A percentile compares a stretch with the other conserved stretches of the same genome.
Evolutionary conservation across 1,140 invertebrate species (phyloP).

Genomic region (Drosophila teissieri): DNA sequence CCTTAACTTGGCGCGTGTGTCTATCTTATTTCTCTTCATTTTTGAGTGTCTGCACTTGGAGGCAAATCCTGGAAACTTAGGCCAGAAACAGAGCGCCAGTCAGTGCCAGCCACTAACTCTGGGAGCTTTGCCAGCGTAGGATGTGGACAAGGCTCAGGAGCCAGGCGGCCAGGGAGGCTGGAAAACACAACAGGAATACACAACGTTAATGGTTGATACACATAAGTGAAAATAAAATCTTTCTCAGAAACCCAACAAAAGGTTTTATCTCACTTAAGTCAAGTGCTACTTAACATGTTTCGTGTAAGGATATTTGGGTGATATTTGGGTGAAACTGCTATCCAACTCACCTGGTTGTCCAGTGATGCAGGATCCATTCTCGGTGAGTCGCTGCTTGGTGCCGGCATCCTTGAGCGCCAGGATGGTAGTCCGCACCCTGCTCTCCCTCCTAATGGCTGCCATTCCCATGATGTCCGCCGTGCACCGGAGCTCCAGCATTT

Average conservation of each 20-base stretch:
- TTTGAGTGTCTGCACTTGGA: slow-evolving; percentile 1
- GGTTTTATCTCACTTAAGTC: too few species aligned
- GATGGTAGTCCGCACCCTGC: slow-evolving; percentile 59
- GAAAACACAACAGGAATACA: neutral
- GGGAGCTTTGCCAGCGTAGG: slow-evolving; percentile 58
- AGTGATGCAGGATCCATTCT: slow-evolving; percentile 58
- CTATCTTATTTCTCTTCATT: slow-evolving; percentile 3
- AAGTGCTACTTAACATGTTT: too few species aligned
- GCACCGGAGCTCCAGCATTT: slow-evolving; percentile 76
- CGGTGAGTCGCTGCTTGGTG: slow-evolving; percentile 72
- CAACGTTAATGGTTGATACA: neutral
- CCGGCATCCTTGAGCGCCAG: slow-evolving; percentile 75
- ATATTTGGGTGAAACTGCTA: neutral
- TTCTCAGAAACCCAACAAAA: too few species aligned
- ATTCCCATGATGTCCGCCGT: slow-evolving; percentile 75
- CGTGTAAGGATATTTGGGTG: too few species aligned
- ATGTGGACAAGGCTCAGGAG: slow-evolving; percentile 52
- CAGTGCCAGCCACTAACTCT: slow-evolving; percentile 69
- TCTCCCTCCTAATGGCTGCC: slow-evolving; percentile 52
- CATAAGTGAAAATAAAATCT: neutral
- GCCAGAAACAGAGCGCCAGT: slow-evolving; percentile 55
- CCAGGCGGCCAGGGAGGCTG: slow-evolving; percentile 56
- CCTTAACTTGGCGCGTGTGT: slow-evolving; percentile 32
- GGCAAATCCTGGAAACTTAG: slow-evolving; percentile 34
- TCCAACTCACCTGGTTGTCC: slow-evolving; percentile 56